These are phyloP conservation scores for Dinoponera quadriceps DNA, from an alignment of 1,140 invertebrate species.

Conservation along the genomic window DNA sequence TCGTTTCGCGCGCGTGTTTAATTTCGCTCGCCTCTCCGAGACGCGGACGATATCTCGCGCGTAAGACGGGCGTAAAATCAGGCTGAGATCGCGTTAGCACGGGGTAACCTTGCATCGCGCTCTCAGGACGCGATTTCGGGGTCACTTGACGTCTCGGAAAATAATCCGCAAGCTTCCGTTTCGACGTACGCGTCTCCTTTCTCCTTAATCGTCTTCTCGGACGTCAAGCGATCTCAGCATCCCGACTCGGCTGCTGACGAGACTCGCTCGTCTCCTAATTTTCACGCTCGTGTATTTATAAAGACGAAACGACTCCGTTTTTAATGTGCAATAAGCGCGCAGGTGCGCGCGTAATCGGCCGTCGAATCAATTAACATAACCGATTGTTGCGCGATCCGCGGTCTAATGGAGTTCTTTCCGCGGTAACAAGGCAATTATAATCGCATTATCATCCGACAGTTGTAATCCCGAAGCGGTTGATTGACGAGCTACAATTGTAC, in stretches of 20 bases:
- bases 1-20: not conserved
- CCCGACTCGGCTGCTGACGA: not conserved
- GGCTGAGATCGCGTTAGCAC: not conserved
- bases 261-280: not conserved
- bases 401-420: conserved; percentile 10
- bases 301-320: not conserved
- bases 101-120: not conserved
- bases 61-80: not conserved
- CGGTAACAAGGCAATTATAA: conserved; percentile 14
- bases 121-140: not conserved
- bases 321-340: not conserved
- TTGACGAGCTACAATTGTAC: not conserved
- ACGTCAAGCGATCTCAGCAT: not conserved
- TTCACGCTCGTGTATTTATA: not conserved
- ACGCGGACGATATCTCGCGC: not conserved
- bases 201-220: not conserved
- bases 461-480: conserved; percentile 11
- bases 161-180: not conserved
- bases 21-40: not conserved
- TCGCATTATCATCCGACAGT: conserved; percentile 6
- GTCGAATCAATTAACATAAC: conserved; percentile 15
- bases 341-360: not conserved
- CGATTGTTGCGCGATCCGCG: not conserved
- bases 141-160: not conserved
- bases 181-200: not conserved